These are phyloP conservation scores for Brenthis ino DNA, from an alignment of 2,888 invertebrate genomes.

Conservation along the genomic window DNA sequence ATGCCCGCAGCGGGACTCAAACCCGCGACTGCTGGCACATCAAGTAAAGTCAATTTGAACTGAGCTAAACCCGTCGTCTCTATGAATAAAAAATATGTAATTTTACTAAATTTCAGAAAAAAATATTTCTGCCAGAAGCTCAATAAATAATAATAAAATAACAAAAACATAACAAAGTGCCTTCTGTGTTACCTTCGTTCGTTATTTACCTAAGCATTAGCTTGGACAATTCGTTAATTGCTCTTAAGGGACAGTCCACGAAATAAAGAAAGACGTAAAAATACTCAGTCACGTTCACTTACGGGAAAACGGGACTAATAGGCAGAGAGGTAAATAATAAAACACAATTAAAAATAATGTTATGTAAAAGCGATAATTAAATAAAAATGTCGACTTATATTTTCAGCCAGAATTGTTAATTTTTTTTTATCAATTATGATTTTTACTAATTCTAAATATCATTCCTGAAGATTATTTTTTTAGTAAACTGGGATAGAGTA, in stretches of 20 bases:
- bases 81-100: too few species aligned
- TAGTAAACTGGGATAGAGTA: too few species aligned
- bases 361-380: neutral
- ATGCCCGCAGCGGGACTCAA: too few species aligned
- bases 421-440: too few species aligned
- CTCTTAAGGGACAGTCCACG: slow-evolving; percentile 19
- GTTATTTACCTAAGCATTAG: slow-evolving; percentile 25
- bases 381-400: neutral
- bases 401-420: too few species aligned
- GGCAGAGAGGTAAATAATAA: slow-evolving; percentile 6
- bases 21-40: too few species aligned
- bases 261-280: slow-evolving; percentile 24
- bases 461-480: too few species aligned
- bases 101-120: too few species aligned
- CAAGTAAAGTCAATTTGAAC: too few species aligned
- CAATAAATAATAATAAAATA: neutral
- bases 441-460: too few species aligned
- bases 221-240: slow-evolving; percentile 31
- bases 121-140: neutral
- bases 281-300: slow-evolving; percentile 16
- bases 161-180: slow-evolving; percentile 7
- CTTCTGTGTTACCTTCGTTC: slow-evolving; percentile 15
- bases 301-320: slow-evolving; percentile 8
- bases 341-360: slow-evolving; percentile 5
- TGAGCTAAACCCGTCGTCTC: too few species aligned